phyloP scores from a whole-genome alignment of 2,113 vertebrate genomes.

The Sterrhoptilus dennistouni region DNA sequence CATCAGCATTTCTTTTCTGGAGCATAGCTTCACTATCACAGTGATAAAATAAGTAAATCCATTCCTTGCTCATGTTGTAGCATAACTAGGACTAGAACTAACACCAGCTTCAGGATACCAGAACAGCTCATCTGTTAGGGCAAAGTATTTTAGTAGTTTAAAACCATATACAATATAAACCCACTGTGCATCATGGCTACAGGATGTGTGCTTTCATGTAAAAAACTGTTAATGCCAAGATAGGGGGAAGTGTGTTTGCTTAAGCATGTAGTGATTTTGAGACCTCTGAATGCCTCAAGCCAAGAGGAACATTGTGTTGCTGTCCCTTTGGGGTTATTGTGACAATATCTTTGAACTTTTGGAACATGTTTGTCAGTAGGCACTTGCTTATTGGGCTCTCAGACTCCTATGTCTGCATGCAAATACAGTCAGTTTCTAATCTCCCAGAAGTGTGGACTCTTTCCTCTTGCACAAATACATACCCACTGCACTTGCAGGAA shows the following conservation, averaged over 20 bases:
- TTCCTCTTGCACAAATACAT: neutral
- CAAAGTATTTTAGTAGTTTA: neutral
- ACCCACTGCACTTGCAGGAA: neutral
- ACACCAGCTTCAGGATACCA: neutral
- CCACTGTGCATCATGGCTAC: neutral
- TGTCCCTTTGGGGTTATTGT: neutral
- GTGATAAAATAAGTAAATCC: neutral
- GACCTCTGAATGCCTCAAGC: neutral
- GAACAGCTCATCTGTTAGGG: neutral
- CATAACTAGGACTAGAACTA: neutral
- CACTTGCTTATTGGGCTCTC: neutral
- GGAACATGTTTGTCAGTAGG: neutral
- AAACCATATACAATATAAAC: neutral
- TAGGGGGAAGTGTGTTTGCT: neutral
- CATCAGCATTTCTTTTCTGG: neutral
- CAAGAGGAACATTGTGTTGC: neutral
- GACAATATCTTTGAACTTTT: neutral
- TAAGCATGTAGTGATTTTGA: neutral
- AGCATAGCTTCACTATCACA: neutral
- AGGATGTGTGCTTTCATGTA: neutral
- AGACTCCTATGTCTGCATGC: neutral
- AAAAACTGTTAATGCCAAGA: neutral
- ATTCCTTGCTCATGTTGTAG: neutral
- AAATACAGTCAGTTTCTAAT: neutral
- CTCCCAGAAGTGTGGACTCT: fast-evolving